Conservation (phyloP, 2,113 vertebrate genomes). For the Hyperopisus bebe region DNA sequence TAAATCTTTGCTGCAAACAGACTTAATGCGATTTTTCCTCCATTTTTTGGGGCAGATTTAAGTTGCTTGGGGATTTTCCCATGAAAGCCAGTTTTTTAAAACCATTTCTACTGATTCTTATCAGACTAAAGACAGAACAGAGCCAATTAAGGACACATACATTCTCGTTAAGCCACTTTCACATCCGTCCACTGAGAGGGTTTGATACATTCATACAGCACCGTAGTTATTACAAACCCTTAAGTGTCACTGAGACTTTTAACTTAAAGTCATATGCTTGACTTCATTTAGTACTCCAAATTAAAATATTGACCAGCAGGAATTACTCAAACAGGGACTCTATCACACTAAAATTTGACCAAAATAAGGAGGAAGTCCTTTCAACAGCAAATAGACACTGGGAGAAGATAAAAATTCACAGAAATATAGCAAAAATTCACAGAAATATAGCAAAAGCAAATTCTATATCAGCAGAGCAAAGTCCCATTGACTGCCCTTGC, state of each 20-base stretch:
- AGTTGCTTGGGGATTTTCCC: not conserved
- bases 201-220: not conserved
- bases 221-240: not conserved
- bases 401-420: not conserved
- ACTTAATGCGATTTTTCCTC: not conserved
- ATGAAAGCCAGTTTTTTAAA: not conserved
- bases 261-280: not conserved
- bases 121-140: not conserved
- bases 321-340: not conserved
- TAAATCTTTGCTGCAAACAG: not conserved
- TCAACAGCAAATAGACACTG: not conserved
- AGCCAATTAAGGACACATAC: not conserved
- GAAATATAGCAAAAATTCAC: not conserved
- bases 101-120: not conserved
- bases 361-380: not conserved
- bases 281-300: not conserved
- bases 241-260: not conserved
- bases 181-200: not conserved
- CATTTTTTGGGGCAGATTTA: not conserved
- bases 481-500: not conserved
- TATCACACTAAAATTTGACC: not conserved
- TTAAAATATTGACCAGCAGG: not conserved
- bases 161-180: not conserved
- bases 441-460: not conserved
- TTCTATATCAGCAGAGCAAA: not conserved